These are phyloP conservation scores for Camelus bactrianus DNA, from an alignment of 2,113 vertebrate genomes.

Conservation along the genomic window DNA sequence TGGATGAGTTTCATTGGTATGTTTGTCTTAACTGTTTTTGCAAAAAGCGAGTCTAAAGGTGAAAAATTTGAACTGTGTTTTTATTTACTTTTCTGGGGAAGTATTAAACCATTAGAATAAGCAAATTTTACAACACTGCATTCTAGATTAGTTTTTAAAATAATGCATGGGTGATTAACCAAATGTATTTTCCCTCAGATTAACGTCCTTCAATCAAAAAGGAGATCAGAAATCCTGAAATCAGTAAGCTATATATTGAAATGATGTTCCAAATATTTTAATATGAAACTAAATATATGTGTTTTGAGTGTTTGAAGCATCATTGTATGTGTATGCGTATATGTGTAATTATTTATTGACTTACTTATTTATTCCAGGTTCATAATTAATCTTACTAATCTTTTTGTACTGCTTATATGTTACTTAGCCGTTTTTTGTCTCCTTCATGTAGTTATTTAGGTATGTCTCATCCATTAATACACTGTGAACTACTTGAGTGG, in stretches of 20 bases:
- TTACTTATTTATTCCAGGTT: not conserved
- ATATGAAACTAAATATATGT: not conserved
- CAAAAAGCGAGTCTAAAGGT: not conserved
- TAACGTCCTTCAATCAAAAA: conserved; percentile 98
- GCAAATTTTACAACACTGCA: not conserved
- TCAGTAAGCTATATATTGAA: conserved; percentile 90
- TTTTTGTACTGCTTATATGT: not conserved
- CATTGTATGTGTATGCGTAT: not conserved
- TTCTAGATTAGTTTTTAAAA: conserved; percentile 48
- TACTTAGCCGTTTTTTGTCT: not conserved
- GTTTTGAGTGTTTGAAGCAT: conserved; percentile 33
- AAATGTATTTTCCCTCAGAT: conserved; percentile 88
- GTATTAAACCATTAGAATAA: conserved; percentile 21
- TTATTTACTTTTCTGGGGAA: conserved; percentile 43
- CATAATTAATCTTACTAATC: conserved; percentile 26
- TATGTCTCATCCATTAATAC: not conserved
- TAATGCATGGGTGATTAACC: conserved; percentile 54
- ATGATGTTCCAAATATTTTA: conserved; percentile 33
- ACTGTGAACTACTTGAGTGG: not conserved
- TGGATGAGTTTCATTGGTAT: not conserved
- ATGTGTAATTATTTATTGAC: not conserved
- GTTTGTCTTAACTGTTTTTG: conserved; percentile 10
- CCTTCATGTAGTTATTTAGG: not conserved
- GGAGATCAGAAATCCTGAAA: conserved; percentile 98
- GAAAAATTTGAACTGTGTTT: conserved; percentile 21